phyloP scores from a whole-genome alignment of 2,888 invertebrate genomes.

The Stegophylla sp. region DNA sequence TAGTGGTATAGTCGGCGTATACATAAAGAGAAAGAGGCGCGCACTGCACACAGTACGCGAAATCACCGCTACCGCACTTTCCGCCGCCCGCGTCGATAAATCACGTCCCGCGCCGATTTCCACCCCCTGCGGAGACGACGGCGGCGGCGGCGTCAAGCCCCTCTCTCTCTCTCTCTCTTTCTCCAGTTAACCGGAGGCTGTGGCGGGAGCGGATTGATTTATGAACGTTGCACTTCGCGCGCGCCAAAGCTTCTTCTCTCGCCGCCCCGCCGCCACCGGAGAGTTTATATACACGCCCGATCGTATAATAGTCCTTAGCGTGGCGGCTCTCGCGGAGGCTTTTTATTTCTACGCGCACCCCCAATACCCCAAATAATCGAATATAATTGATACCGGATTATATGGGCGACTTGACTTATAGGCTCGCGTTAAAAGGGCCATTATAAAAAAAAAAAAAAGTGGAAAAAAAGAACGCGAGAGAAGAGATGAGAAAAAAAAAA shows the following conservation, averaged over 20 bases:
- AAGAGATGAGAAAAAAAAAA: slow-evolving; percentile 26
- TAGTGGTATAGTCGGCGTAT: background rate
- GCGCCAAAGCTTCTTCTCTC: slow-evolving; percentile 56
- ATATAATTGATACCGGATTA: slow-evolving; percentile 59
- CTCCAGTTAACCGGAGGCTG: slow-evolving; percentile 51
- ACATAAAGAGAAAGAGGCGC: background rate
- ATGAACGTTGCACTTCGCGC: slow-evolving; percentile 58
- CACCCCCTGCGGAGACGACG: background rate
- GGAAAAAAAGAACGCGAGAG: background rate
- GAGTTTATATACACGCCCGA: slow-evolving; percentile 43
- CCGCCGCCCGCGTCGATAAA: slow-evolving; percentile 51
- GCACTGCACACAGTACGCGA: slow-evolving; percentile 44
- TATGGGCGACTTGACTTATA: slow-evolving; percentile 57
- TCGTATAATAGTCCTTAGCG: slow-evolving; percentile 35
- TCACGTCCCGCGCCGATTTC: slow-evolving; percentile 55
- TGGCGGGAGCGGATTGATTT: slow-evolving; percentile 54
- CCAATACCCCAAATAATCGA: slow-evolving; percentile 57
- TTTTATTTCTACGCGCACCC: slow-evolving; percentile 35
- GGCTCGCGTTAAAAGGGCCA: slow-evolving; percentile 56
- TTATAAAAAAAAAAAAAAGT: slow-evolving; percentile 36
- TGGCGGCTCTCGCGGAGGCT: slow-evolving; percentile 11
- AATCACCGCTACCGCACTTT: slow-evolving; percentile 53
- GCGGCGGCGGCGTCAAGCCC: slow-evolving; percentile 13
- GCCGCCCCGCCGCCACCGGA: background rate
- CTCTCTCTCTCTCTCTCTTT: too few relatives aligned